Evolutionary conservation across 2,888 invertebrate genomes (phyloP), one percentile per base, ranked within the genome.

Genomic region (Sphecodes monilicornis): DNA sequence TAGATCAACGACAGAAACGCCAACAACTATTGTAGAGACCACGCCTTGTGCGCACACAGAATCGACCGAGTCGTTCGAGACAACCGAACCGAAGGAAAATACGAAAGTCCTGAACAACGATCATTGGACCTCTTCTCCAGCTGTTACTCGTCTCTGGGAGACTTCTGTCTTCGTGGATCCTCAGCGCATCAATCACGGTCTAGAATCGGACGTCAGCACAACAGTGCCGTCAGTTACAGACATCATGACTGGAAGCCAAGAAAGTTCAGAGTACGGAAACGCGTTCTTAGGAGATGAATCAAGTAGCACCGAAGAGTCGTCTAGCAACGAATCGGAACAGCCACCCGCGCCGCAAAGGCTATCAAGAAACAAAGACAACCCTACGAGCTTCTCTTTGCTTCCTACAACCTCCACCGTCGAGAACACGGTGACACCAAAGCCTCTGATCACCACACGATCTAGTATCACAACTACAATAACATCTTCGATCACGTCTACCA

Each of bases 121-220:
- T 85, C 95, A 95, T 3, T 96, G 95, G 96, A 94, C 95, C 0
- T 94, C 95, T 0, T 95, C 95, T 5, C 95, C 95, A 94, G 95
- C 91, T 2, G 96, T 95, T 90, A 96, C 95, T 70, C 96, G 95
- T 95, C 95, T 96, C 71, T 97, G 97, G 97, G 96, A 96, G 78
- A 97, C 97, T 72, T 97, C 97, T 0, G 96, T 97, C 16, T 96
- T 96, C 86, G 95, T 97, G 11, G 97, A 97, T 93, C 97, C 98
- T 0, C 95, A 97, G 46, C 96, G 96, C 39, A 96, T 97, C 26
- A 98, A 98, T 91, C 97, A 97, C 81, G 97, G 96, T 0, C 92
- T 97, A 13, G 95, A 95, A 90, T 90, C 88, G 0, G 80, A 71
- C 2, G 46, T 57, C 2, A 22, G 26, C 0, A 70, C 79, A 1